phyloP scores from a whole-genome alignment of 2,888 invertebrate genomes.

The Meteorus cinctellus region DNA sequence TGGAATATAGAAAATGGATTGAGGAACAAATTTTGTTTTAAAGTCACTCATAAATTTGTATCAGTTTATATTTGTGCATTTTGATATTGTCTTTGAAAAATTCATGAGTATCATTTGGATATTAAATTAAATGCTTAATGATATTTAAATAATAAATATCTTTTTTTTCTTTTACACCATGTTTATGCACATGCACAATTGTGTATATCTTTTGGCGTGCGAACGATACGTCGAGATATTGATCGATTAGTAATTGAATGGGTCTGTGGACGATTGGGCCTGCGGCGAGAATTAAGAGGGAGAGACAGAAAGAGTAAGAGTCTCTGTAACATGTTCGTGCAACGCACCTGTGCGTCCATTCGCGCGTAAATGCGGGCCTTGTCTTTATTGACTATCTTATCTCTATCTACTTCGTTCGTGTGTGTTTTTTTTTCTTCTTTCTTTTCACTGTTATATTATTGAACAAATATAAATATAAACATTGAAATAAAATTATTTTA shows the following conservation, averaged over 20 bases:
- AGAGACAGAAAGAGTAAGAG: not conserved
- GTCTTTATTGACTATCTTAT: constrained; percentile 31
- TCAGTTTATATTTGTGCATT: no score
- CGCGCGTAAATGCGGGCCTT: constrained; percentile 34
- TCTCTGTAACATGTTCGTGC: not conserved
- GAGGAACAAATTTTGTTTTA: not conserved
- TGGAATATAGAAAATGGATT: not conserved
- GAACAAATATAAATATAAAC: no score
- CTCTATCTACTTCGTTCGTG: constrained; percentile 24
- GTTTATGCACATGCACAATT: not conserved
- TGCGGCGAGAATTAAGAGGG: constrained; percentile 7
- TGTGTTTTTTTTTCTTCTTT: no score
- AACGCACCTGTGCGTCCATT: constrained; percentile 26
- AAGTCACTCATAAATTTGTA: no score
- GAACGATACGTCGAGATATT: constrained; percentile 63
- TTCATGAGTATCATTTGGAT: no score
- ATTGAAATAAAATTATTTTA: no score
- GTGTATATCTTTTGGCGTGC: constrained; percentile 44
- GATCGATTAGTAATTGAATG: constrained; percentile 71
- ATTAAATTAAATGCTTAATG: not conserved
- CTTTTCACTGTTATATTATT: no score
- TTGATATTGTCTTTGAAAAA: no score
- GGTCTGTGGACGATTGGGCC: constrained; percentile 56
- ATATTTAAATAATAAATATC: no score
- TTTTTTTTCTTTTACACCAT: not conserved